Evolutionary conservation across 2,797 vertebrate genomes (phyloP), one percentile per base, ranked within the genome.

Genomic region (Bradypus variegatus): DNA sequence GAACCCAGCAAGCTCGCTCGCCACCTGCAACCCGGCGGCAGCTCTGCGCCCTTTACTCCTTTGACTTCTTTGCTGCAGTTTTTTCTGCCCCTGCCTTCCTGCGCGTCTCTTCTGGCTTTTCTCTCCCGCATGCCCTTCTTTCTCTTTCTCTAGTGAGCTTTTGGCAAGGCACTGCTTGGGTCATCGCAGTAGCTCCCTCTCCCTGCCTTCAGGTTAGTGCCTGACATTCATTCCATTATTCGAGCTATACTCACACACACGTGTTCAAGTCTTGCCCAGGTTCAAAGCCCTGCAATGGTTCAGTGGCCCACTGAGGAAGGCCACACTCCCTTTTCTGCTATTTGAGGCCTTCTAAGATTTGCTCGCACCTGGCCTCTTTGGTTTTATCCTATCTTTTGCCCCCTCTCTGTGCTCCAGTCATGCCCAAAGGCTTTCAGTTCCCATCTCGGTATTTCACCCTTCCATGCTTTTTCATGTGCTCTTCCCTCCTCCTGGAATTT

Each of bases 391-490:
- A 45, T 27, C 48, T 11, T 67, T 41, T 38, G 45, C 67, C 41
- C 75, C 45, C 50, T 2, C 11, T 78, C 67, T 13, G 55, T 1
- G 18, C 53, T 15, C 58, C 23, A 2, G 41, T 16, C n/a, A 15
- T 50, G 80, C 69, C 31, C 45, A 36, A 23, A 36, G 72, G 6
- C 23, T 76, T 36, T 50, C 3, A 1, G 29, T 55, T 62, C 33
- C 25, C 0, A 0, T 36, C 27, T 2, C 12, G 4, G 3, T 2
- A 33, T 11, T 23, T 41, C 25, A 4, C 1, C 19, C 29, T 29
- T 69, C 38, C 5, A 0, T 6, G 50, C 21, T 53, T 88, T 72
- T 11, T 76, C 79, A 19, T 18, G 27, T 25, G 55, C 36, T 21
- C n/a, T 70, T 89, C 69, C 64, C 41, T 50, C 62, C 41, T 75